These are phyloP conservation scores for Genyomyrus donnyi DNA, from an alignment of 2,113 vertebrate species.

Conservation along the genomic window DNA sequence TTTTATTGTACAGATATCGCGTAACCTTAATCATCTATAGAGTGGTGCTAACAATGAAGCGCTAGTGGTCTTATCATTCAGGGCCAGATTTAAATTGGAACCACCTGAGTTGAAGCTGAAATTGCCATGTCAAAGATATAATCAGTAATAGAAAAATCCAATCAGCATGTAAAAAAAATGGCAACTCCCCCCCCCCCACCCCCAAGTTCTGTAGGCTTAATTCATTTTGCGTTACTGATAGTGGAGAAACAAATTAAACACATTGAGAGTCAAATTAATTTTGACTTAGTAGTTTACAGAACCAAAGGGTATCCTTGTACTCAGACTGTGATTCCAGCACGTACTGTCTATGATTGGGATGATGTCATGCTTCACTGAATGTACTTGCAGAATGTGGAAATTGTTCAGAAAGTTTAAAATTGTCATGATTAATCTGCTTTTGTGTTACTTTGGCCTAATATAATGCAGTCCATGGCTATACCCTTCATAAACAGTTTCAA, in stretches of 20 bases:
- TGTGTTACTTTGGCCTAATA: neutral
- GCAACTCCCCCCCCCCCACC: neutral
- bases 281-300: slow-evolving; percentile 1
- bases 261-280: slow-evolving; percentile 12
- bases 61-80: neutral
- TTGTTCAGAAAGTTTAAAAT: neutral
- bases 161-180: neutral
- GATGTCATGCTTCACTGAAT: neutral
- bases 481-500: neutral
- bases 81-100: neutral
- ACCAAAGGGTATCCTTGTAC: neutral
- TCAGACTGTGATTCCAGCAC: neutral
- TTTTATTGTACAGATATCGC: neutral
- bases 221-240: slow-evolving; percentile 6
- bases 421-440: neutral
- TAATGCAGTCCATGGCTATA: neutral
- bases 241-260: neutral
- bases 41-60: neutral
- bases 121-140: slow-evolving; percentile 2
- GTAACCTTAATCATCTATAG: neutral
- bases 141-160: slow-evolving; percentile 4
- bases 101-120: neutral
- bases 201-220: neutral
- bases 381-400: neutral
- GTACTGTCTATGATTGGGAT: neutral